Base-by-base conservation (phyloP, 1,140 invertebrate genomes). In the Tetramorium simillimum region DNA sequence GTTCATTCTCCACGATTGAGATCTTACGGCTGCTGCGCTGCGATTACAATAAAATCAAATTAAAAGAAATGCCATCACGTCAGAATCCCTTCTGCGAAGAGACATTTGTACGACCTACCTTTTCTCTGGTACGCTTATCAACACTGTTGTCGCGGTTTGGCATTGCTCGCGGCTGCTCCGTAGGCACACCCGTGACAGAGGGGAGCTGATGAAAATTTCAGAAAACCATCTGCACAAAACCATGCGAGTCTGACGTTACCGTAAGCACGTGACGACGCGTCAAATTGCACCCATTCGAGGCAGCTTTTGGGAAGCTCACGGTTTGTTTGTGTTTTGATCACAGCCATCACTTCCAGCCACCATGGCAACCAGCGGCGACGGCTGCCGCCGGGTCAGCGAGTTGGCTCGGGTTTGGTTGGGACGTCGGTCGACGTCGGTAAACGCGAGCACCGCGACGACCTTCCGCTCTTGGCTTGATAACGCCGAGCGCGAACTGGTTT, bases 11-110 rank as follows among this genome's bases (percentile, higher is more conserved):
- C 43, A 37, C 80, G 9, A 40, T 16, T 56, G 49, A 58, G 28
- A n/a, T 75, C 81, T 58, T 91, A 53, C 33, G 87, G 46, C 73
- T 89, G 37, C 58, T 88, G 21, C 89, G 90, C 92, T 94, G 49
- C n/a, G 72, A 85, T 56, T 18, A 18, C 1, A 21, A 33, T 43
- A 53, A 33, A 53, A 33, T 40, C 18, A 2, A 5, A 76, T 72
- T n/a, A n/a, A 12, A 43, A 56, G 43, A 0, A 43, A 60, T 40
- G 14, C 0, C 4, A 6, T 24, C 18, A 24, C 6, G n/a, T 43
- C 3, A 10, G 43, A 37, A 69, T 10, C n/a, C 46, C 14, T 16
- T 49, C 3, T 7, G 16, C 24, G 14, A 33, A 33, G 12, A 33
- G 24, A 49, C 43, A 49, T 62, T 76, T 72, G n/a, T 37, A 18